Conservation (phyloP, 2,113 vertebrate species). For the Percina caprodes region DNA sequence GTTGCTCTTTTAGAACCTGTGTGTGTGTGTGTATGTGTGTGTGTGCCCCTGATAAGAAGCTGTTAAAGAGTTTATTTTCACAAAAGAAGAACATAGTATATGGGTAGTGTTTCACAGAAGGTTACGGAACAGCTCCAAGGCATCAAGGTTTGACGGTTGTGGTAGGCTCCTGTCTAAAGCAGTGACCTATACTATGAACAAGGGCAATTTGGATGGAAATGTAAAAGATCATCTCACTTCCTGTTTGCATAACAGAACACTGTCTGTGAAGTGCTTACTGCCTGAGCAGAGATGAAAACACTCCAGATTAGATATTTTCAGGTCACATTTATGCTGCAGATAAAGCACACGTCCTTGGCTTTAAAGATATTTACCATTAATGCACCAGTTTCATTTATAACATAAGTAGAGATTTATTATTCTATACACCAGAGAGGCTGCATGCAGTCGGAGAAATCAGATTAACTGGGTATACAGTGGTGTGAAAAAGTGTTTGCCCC, state of each 20-base stretch:
- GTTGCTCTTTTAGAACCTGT: slow-evolving; percentile 45
- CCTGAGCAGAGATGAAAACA: neutral
- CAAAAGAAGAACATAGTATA: slow-evolving; percentile 7
- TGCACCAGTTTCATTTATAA: slow-evolving; percentile 14
- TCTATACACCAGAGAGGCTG: slow-evolving; percentile 4
- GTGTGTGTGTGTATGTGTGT: slow-evolving; percentile 14
- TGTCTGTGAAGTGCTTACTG: neutral
- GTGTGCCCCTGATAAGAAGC: slow-evolving; percentile 45
- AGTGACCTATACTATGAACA: neutral
- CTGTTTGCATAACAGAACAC: slow-evolving; percentile 7
- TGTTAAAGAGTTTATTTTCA: slow-evolving; percentile 4
- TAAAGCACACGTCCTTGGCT: slow-evolving; percentile 7
- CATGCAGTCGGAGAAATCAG: slow-evolving; percentile 7
- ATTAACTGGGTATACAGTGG: slow-evolving; percentile 34
- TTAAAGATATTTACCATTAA: slow-evolving; percentile 37
- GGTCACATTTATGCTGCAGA: neutral
- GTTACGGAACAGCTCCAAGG: slow-evolving; percentile 28
- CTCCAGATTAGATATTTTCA: slow-evolving; percentile 26
- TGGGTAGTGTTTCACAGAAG: slow-evolving; percentile 29
- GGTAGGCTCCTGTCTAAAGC: neutral
- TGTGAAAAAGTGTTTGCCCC: too few species aligned
- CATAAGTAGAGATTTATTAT: slow-evolving; percentile 20
- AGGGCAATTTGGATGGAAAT: neutral
- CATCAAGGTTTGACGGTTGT: slow-evolving; percentile 37
- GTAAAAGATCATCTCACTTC: neutral